Evolutionary conservation across 2,888 invertebrate species (phyloP).

Genomic region (Margaritifera margaritifera): DNA sequence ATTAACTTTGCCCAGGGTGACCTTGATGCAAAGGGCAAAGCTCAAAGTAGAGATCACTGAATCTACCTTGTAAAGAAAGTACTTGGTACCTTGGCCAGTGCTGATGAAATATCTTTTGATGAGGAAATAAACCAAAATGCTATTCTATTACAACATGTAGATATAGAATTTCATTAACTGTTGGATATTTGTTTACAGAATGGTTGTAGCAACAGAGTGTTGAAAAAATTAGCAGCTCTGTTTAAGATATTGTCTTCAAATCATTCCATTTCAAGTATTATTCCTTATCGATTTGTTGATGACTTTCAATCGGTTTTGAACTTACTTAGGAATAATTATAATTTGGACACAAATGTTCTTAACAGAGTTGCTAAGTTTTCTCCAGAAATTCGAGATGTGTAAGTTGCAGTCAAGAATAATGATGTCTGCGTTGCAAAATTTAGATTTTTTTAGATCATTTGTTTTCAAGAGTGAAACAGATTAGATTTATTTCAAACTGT

Average conservation of each 20-base stretch:
- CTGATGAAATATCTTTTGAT: neutral
- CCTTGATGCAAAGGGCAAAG: neutral
- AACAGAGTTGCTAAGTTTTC: conserved; percentile 2
- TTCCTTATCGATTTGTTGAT: neutral
- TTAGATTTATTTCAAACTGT: neutral
- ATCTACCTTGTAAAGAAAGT: too few species aligned
- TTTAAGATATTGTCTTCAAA: conserved; percentile 3
- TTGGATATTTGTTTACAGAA: too few species aligned
- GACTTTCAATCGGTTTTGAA: neutral
- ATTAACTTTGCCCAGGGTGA: neutral
- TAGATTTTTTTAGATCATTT: neutral
- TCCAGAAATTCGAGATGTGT: conserved; percentile 3
- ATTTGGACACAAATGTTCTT: neutral
- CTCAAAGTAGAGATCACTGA: neutral
- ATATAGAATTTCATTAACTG: neutral
- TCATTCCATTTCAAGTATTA: conserved; percentile 3
- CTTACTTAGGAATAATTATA: too few species aligned
- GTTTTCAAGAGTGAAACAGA: neutral
- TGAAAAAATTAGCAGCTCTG: too few species aligned
- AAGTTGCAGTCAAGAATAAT: neutral
- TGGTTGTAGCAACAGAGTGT: too few species aligned
- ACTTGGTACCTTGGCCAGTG: neutral
- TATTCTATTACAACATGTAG: neutral
- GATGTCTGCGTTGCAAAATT: too few species aligned
- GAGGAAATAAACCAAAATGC: neutral